These are phyloP conservation scores for Pelobates cultripes DNA, from an alignment of 2,797 vertebrate genomes.

Conservation along the genomic window DNA sequence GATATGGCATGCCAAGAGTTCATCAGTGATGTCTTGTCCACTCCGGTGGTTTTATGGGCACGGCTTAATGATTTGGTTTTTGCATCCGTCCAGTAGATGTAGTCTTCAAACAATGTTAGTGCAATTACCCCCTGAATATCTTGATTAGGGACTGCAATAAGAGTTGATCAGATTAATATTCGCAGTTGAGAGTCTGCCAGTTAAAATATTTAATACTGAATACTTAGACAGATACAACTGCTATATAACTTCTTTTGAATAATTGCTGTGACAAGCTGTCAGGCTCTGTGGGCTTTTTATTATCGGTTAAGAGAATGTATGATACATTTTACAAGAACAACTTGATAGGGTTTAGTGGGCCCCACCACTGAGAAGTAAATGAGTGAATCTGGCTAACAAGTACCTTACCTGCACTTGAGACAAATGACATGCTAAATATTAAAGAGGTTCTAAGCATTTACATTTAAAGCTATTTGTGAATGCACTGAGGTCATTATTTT, in stretches of 20 bases:
- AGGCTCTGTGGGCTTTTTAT: constrained; percentile 60
- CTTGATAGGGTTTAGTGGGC: constrained; percentile 53
- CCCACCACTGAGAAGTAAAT: constrained; percentile 56
- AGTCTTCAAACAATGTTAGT: constrained; percentile 96
- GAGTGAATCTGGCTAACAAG: constrained; percentile 44
- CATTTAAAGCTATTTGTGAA: neutral
- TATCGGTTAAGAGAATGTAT: constrained; percentile 56
- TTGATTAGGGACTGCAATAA: constrained; percentile 87
- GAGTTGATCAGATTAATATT: constrained; percentile 70
- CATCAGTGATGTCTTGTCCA: constrained; percentile 86
- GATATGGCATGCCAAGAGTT: constrained; percentile 98
- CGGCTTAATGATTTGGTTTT: constrained; percentile 96
- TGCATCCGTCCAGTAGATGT: constrained; percentile 97
- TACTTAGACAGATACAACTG: constrained; percentile 62
- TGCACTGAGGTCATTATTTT: neutral
- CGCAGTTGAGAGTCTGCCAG: constrained; percentile 66
- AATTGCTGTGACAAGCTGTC: constrained; percentile 64
- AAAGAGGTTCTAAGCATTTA: neutral
- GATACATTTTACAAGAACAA: constrained; percentile 34
- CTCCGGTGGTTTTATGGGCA: constrained; percentile 93
- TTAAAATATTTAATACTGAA: constrained; percentile 67
- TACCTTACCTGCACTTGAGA: constrained; percentile 44
- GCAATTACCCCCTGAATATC: constrained; percentile 96
- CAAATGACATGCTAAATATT: constrained; percentile 19
- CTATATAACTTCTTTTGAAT: constrained; percentile 61